Base-by-base conservation (phyloP, 2,797 vertebrate genomes). In the Xiphorhynchus erythropygius region DNA sequence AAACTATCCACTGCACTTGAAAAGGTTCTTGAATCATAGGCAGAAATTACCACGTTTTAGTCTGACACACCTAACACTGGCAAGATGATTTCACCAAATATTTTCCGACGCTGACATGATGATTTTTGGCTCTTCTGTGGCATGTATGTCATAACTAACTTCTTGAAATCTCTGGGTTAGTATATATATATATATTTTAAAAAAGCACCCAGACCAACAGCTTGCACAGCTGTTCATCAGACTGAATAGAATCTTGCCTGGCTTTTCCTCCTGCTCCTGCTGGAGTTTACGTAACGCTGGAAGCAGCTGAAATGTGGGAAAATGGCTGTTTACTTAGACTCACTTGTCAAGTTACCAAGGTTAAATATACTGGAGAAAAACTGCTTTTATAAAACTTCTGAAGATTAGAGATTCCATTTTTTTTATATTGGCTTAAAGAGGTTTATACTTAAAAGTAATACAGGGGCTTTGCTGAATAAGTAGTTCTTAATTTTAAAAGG, bases 261-360 rank as follows among this genome's bases (percentile, higher is more conserved):
- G 0, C 59, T 80, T 94, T 75, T 75, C 71, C 62, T 92, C 70
- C 89, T 88, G 35, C 46, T 76, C 28, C 21, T 30, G 27, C 63
- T 75, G 33, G 80, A 75, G 52, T 89, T 95, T 93, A 91, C 2
- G 13, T 94, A 94, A 94, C 70, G 87, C 87, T 93, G 80, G 80
- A 82, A 96, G 87, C 85, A 94, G 94, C 89, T 90, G 85, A 96
- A 87, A 90, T 57, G 73, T 69, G 84, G 70, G 70, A 79, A 93
- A 91, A 67, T 60, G 52, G 21, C 84, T 95, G 90, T 90, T 96
- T 81, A 33, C 57, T 84, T 64, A 71, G 71, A 52, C 68, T 94
- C 53, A 18, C 60, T 89, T 86, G 90, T 90, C 76, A 83, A 44
- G 64, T 91, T 80, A 95, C 75, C 68, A 78, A 84, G 79, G 89